Base-by-base conservation (phyloP, 2,113 vertebrate genomes). In the Lepisosteus oculatus region DNA sequence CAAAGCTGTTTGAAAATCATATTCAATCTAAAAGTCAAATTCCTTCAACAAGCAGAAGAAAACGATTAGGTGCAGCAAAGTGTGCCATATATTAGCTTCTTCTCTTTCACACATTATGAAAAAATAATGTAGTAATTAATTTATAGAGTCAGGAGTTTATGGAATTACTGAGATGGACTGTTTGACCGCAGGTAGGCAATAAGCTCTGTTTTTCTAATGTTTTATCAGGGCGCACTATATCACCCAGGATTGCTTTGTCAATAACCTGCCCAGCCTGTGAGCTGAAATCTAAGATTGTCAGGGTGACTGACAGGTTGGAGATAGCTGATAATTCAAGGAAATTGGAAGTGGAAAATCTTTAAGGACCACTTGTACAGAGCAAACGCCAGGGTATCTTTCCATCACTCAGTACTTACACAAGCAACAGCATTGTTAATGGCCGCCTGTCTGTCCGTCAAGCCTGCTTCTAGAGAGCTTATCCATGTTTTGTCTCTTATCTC, bases 251-350 rank as follows among this genome's bases (percentile, higher is more conserved):
- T 95, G 95, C 93, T 97, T 96, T 95, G 96, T 96, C 95, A 96
- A 98, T 98, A 98, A 94, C 92, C 90, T 85, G 88, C 84, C 88
- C 83, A 89, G 90, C 84, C 87, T 84, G 85, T 88, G 85, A 93
- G 87, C 87, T 87, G 92, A 93, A 94, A 95, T 95, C 93, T 93
- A 90, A 91, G 92, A 93, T 94, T 94, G 91, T 93, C 89, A 68
- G 84, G 67, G 86, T 96, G 95, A 97, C 86, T 96, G 97, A 96
- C 95, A 96, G 93, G 84, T 85, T 90, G 89, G 89, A 97, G 94
- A 97, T 98, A 94, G 94, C 89, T 92, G 95, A 96, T 98, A 98
- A 97, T 96, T 96, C 94, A 94, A 95, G 97, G 95, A 94, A 95
- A 97, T 93, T 96, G 95, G 90, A 96, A 94, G 95, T 95, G 91